phyloP scores from a whole-genome alignment of 2,113 vertebrate genomes.

The Rhinopomastus cyanomelas region DNA sequence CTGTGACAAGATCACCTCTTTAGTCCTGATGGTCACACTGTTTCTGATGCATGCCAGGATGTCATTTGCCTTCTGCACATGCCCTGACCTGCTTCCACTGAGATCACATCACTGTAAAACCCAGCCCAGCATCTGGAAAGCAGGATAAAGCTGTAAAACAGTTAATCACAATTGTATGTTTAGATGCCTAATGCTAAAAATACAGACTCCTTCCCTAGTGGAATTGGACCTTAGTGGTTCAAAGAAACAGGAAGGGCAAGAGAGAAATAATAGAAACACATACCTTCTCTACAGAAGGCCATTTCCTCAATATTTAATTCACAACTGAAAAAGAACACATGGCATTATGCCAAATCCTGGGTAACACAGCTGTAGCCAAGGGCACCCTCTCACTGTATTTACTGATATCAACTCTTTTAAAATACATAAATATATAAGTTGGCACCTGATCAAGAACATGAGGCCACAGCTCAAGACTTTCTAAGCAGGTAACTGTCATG shows the following conservation, averaged over 20 bases:
- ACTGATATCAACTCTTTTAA: background rate
- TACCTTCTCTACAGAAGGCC: background rate
- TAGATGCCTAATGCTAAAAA: background rate
- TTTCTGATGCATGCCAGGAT: too few relatives aligned
- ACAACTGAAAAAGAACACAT: background rate
- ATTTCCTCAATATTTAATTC: slow-evolving; percentile 19
- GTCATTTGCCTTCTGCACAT: too few relatives aligned
- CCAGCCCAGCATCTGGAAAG: background rate
- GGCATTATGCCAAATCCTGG: background rate
- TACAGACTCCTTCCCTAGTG: background rate
- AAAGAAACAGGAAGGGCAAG: slow-evolving; percentile 14
- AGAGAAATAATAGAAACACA: background rate
- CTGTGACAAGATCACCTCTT: too few relatives aligned
- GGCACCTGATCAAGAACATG: background rate
- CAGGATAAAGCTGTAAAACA: background rate
- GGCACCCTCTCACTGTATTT: background rate
- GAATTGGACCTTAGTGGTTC: background rate
- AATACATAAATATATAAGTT: background rate
- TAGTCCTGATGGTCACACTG: too few relatives aligned
- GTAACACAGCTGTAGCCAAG: background rate
- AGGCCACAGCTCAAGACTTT: background rate
- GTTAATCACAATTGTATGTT: background rate
- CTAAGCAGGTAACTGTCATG: background rate
- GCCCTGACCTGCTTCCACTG: background rate
- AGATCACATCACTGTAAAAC: background rate